phyloP scores from a whole-genome alignment of 2,888 invertebrate genomes.

The Clusia tigrina region DNA sequence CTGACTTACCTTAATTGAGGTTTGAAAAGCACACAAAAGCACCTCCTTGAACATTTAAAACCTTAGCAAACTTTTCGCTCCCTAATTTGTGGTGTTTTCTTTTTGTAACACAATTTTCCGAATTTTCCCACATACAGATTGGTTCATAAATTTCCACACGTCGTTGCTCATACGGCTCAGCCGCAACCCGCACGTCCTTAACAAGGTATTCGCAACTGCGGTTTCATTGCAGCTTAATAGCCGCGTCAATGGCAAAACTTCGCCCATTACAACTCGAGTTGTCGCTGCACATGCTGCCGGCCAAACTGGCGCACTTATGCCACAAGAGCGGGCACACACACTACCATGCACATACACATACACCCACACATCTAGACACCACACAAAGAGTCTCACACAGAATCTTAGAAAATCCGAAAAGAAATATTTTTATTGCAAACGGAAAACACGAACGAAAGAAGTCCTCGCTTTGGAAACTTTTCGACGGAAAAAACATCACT shows the following conservation, averaged over 20 bases:
- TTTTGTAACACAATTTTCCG: too few species aligned
- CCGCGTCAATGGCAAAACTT: slow-evolving; percentile 45
- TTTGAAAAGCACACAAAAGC: too few species aligned
- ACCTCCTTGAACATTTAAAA: too few species aligned
- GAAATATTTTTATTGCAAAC: slow-evolving; percentile 10
- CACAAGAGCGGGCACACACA: too few species aligned
- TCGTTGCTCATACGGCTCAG: slow-evolving; percentile 35
- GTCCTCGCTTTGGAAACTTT: background rate
- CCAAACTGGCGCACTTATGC: slow-evolving; percentile 5
- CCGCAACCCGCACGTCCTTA: background rate
- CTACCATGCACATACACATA: too few species aligned
- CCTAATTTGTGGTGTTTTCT: too few species aligned
- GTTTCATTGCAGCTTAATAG: slow-evolving; percentile 44
- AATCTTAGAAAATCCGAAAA: background rate
- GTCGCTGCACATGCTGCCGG: background rate
- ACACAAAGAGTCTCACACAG: slow-evolving; percentile 2
- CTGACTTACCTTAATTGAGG: too few species aligned
- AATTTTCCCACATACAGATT: slow-evolving; percentile 32
- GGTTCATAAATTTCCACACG: slow-evolving; percentile 41
- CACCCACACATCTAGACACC: background rate
- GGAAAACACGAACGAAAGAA: background rate
- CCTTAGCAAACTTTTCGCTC: too few species aligned
- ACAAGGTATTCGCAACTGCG: slow-evolving; percentile 5
- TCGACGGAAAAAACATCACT: slow-evolving; percentile 6
- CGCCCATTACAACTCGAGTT: slow-evolving; percentile 35